Percentiles rank a stretch among this genome's conserved stretches.
Evolutionary conservation across 2,113 vertebrate species (phyloP).

Genomic region (Notarius lentiginosus): DNA sequence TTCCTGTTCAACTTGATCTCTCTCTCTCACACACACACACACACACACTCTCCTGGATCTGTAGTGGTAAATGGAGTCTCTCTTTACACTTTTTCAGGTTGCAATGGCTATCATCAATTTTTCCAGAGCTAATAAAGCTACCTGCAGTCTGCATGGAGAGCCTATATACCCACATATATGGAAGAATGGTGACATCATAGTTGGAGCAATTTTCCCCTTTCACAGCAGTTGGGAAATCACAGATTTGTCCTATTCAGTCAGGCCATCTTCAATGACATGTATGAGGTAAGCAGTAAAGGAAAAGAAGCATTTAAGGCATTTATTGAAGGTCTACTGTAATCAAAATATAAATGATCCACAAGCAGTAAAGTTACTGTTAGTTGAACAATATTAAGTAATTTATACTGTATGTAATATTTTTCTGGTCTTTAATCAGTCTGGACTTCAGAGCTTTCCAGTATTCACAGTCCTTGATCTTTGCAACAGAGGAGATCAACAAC

Average conservation of each 20-base stretch:
- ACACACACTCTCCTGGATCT: neutral
- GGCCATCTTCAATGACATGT: conserved; percentile 35
- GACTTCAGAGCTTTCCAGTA: conserved; percentile 72
- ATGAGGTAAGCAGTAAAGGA: conserved; percentile 21
- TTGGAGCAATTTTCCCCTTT: conserved; percentile 45
- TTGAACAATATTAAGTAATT: neutral
- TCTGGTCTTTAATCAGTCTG: conserved; percentile 56
- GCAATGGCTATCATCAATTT: conserved; percentile 42
- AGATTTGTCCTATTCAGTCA: conserved; percentile 22
- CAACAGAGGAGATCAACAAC: conserved; percentile 74
- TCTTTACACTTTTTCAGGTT: conserved; percentile 40
- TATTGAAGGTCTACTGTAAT: neutral
- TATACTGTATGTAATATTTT: neutral
- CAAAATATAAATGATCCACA: neutral
- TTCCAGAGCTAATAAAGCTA: conserved; percentile 33
- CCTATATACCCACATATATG: conserved; percentile 27
- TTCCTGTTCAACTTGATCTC: neutral
- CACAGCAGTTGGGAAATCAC: conserved; percentile 36
- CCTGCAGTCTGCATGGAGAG: conserved; percentile 15
- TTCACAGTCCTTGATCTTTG: conserved; percentile 71
- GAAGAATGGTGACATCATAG: conserved; percentile 39
- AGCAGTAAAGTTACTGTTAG: neutral
- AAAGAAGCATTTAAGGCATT: neutral
- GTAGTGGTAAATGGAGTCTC: conserved; percentile 35
- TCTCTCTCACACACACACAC: neutral